A percentile compares a stretch with the other conserved stretches of the same genome.
Conservation (phyloP, 2,113 vertebrate species). For the Rattus rattus region DNA sequence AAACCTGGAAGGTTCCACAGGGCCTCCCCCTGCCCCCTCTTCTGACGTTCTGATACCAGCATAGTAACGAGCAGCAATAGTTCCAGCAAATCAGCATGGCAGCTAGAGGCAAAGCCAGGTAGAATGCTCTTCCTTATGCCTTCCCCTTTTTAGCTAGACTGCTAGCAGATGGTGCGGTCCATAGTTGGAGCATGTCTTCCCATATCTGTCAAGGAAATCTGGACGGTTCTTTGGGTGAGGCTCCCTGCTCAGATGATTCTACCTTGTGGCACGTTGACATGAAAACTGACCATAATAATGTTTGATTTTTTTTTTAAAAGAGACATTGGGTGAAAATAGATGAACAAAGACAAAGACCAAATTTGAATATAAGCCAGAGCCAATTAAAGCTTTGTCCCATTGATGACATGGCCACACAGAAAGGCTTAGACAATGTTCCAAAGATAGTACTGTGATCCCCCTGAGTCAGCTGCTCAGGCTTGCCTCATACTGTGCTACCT, state of each 20-base stretch:
- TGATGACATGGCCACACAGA: neutral
- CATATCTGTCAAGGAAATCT: neutral
- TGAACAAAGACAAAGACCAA: neutral
- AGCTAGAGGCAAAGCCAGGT: neutral
- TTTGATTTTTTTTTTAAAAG: neutral
- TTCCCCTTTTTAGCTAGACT: neutral
- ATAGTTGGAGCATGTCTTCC: neutral
- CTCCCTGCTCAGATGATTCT: neutral
- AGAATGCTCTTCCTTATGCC: neutral
- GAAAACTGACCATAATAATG: neutral
- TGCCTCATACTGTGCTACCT: neutral
- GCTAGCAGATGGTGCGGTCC: neutral
- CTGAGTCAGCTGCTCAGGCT: neutral
- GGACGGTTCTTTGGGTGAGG: neutral
- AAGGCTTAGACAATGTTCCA: neutral
- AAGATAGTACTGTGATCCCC: neutral
- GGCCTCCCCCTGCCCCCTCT: neutral
- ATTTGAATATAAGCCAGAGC: constrained; percentile 32
- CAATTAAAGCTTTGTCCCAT: neutral
- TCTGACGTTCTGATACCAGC: neutral
- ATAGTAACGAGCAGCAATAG: neutral
- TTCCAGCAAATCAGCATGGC: neutral
- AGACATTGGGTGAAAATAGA: constrained; percentile 14
- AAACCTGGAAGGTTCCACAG: neutral
- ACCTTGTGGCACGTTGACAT: neutral